phyloP scores from a whole-genome alignment of 1,140 invertebrate genomes.

The Delia radicum region DNA sequence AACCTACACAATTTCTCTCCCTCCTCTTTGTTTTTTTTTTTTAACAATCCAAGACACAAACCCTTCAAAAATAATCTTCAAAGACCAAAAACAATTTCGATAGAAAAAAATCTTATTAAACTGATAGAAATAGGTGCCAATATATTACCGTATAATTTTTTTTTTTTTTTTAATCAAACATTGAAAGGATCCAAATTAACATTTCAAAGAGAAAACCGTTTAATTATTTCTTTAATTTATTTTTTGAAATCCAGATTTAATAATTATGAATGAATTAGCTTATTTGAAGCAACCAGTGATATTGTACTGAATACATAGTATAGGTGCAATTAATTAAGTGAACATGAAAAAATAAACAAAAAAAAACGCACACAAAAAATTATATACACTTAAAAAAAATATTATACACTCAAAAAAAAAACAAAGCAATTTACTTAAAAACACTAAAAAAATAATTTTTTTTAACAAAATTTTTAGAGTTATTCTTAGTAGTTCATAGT shows the following conservation, averaged over 20 bases:
- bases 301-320: slow-evolving; percentile 57
- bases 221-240: neutral
- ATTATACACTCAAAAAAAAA: neutral
- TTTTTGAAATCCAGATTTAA: neutral
- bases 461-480: neutral
- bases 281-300: slow-evolving; percentile 53
- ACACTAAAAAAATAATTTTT: neutral
- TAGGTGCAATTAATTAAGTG: slow-evolving; percentile 51
- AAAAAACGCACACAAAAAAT: neutral
- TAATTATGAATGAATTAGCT: slow-evolving; percentile 11
- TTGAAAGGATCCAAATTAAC: no score
- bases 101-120: neutral
- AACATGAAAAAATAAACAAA: slow-evolving; percentile 1
- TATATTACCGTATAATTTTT: neutral
- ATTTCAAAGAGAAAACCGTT: no score
- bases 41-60: neutral
- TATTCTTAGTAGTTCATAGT: neutral
- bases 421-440: neutral
- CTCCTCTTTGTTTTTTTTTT: neutral
- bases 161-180: neutral
- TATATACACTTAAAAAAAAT: neutral
- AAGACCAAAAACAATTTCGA: neutral
- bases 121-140: neutral
- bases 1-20: neutral
- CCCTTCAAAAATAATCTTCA: neutral